A percentile compares a stretch with the other conserved stretches of the same genome.
These are phyloP conservation scores for Prolemur simus DNA, from an alignment of 2,113 vertebrate genomes.

Conservation along the genomic window DNA sequence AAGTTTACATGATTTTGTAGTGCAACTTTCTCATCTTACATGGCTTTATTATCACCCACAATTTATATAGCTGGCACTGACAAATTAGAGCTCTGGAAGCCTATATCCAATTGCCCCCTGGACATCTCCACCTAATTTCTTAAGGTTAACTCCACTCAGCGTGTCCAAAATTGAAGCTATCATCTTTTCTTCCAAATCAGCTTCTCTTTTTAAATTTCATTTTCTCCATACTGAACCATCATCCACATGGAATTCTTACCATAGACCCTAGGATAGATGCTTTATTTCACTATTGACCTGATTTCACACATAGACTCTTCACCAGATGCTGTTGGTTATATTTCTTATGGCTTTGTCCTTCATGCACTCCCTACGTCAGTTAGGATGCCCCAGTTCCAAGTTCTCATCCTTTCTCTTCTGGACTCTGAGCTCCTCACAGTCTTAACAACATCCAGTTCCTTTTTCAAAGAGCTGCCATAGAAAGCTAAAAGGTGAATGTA, in stretches of 20 bases:
- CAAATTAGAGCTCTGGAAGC: not conserved
- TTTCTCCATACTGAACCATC: not conserved
- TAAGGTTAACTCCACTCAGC: not conserved
- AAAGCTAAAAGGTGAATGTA: not conserved
- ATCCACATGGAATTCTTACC: not conserved
- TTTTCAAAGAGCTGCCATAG: not conserved
- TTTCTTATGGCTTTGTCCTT: not conserved
- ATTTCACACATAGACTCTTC: not conserved
- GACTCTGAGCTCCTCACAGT: not conserved
- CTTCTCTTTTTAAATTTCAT: not conserved
- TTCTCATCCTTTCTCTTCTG: not conserved
- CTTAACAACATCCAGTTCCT: not conserved
- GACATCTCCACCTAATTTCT: not conserved
- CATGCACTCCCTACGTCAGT: not conserved
- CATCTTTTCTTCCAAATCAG: not conserved
- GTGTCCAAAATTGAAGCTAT: not conserved
- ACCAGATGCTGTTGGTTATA: accelerated
- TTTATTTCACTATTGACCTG: not conserved
- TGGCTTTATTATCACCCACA: not conserved
- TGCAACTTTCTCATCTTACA: not conserved
- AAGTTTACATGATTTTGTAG: not conserved
- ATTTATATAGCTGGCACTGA: not conserved
- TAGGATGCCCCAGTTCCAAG: no score
- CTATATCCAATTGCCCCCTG: accelerated
- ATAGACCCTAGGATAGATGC: accelerated